Conservation (phyloP, 2,888 invertebrate species). For the Limnephilus rhombicus region DNA sequence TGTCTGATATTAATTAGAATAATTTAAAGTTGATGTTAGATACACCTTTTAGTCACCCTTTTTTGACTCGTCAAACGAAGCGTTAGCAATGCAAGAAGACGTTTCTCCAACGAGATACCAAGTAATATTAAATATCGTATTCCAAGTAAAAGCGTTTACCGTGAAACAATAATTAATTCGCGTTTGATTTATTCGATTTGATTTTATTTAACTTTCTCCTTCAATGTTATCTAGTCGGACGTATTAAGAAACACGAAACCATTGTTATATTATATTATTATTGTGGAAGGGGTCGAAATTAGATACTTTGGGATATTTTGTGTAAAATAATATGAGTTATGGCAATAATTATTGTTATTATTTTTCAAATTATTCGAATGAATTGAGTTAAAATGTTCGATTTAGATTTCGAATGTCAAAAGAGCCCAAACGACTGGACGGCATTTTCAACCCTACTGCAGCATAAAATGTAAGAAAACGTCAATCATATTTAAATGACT, state of each 20-base stretch:
- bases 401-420: too few species aligned
- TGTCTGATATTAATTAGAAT: background rate
- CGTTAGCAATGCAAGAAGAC: background rate
- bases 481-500: too few species aligned
- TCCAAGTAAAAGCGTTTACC: background rate
- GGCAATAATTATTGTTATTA: too few species aligned
- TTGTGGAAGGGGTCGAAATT: too few species aligned
- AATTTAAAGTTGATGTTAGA: background rate
- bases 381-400: too few species aligned
- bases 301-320: too few species aligned
- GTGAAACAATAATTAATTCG: background rate
- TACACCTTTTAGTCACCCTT: background rate
- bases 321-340: too few species aligned
- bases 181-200: background rate
- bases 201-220: background rate
- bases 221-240: background rate
- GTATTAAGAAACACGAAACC: background rate
- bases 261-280: background rate
- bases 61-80: background rate
- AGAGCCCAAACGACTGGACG: too few species aligned
- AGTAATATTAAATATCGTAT: background rate
- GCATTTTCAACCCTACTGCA: too few species aligned
- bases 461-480: too few species aligned
- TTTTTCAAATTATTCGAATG: too few species aligned
- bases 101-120: background rate